phyloP scores from a whole-genome alignment of 1,140 invertebrate species.

The Heliothis subflexa region DNA sequence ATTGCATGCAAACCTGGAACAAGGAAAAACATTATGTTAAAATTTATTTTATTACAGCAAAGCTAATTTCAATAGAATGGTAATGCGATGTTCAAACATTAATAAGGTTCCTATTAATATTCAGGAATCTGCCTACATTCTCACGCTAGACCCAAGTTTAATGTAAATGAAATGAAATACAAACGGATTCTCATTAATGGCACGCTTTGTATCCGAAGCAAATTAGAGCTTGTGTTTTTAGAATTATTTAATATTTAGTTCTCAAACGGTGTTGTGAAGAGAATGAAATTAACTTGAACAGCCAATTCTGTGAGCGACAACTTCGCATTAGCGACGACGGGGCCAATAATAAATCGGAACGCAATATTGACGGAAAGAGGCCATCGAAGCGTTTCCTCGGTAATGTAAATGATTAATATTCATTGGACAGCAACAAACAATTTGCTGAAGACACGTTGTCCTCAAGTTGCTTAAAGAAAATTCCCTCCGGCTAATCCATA shows the following conservation, averaged over 20 bases:
- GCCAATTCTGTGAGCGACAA: slow-evolving; percentile 44
- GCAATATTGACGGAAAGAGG: slow-evolving; percentile 57
- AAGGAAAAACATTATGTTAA: slow-evolving; percentile 58
- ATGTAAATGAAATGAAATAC: slow-evolving; percentile 26
- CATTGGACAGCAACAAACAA: slow-evolving; percentile 55
- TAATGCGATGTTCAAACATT: slow-evolving; percentile 35
- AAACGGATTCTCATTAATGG: slow-evolving; percentile 21
- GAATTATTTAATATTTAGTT: slow-evolving; percentile 34
- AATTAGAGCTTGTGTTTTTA: background rate
- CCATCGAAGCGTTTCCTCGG: slow-evolving; percentile 43
- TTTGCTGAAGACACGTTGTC: slow-evolving; percentile 53
- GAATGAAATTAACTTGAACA: slow-evolving; percentile 29
- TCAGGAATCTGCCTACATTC: slow-evolving; percentile 28
- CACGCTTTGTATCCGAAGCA: background rate
- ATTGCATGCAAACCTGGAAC: slow-evolving; percentile 82
- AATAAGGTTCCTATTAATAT: slow-evolving; percentile 39
- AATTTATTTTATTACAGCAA: background rate
- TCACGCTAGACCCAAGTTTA: slow-evolving; percentile 30
- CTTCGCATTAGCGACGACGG: slow-evolving; percentile 53
- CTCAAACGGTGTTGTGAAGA: slow-evolving; percentile 15
- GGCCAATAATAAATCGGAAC: slow-evolving; percentile 63
- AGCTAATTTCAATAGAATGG: slow-evolving; percentile 21
- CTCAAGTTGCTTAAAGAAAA: slow-evolving; percentile 53
- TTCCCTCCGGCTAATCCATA: slow-evolving; percentile 65
- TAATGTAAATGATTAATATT: slow-evolving; percentile 63